Evolutionary conservation across 2,888 invertebrate genomes (phyloP).

Genomic region (Diogma glabrata): DNA sequence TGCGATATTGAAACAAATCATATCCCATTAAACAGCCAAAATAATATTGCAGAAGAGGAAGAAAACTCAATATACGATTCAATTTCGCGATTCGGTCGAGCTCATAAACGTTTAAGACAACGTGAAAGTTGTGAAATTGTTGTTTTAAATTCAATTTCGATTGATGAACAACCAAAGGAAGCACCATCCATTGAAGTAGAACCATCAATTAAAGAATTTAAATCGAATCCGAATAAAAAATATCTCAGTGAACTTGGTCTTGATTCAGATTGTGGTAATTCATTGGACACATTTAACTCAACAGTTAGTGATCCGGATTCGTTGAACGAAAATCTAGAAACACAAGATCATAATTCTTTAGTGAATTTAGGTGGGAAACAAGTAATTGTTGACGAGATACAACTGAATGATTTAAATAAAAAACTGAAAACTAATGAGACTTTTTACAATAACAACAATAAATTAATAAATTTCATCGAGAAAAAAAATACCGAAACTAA

Average conservation of each 20-base stretch:
- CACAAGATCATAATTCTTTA: neutral
- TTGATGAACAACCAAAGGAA: slow-evolving; percentile 26
- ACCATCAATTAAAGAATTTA: slow-evolving; percentile 17
- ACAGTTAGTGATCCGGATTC: neutral
- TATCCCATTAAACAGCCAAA: too few species aligned
- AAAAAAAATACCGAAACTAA: neutral
- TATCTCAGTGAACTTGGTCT: slow-evolving; percentile 13
- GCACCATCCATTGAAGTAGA: slow-evolving; percentile 30
- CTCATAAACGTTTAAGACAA: slow-evolving; percentile 31
- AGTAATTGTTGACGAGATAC: slow-evolving; percentile 15
- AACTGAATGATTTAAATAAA: slow-evolving; percentile 11
- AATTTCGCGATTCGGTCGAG: slow-evolving; percentile 32
- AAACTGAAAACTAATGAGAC: too few species aligned
- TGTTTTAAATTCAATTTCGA: slow-evolving; percentile 12
- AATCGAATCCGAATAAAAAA: slow-evolving; percentile 7
- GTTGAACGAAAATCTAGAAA: neutral
- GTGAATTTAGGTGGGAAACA: slow-evolving; percentile 14
- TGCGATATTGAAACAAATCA: slow-evolving; percentile 14
- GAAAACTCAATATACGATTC: slow-evolving; percentile 26
- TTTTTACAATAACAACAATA: too few species aligned
- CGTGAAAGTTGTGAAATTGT: slow-evolving; percentile 21
- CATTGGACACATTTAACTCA: slow-evolving; percentile 11
- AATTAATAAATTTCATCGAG: too few species aligned
- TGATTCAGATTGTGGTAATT: slow-evolving; percentile 14
- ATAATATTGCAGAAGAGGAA: slow-evolving; percentile 7